Conservation (phyloP, 92 coral and sea anemone genomes). For the Blastomussa wellsi region DNA sequence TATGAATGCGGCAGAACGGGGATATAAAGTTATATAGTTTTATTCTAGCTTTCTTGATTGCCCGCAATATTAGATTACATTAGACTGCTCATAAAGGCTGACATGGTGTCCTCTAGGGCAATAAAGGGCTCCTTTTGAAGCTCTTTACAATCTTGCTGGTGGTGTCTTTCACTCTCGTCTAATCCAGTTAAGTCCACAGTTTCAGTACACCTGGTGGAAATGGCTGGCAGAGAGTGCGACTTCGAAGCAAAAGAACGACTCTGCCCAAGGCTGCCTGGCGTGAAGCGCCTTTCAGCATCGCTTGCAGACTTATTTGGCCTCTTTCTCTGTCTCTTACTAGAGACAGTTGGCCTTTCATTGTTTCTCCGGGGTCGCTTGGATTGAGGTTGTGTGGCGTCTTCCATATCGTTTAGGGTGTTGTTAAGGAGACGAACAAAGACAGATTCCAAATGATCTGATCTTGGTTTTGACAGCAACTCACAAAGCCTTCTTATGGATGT, state of each 20-base stretch:
- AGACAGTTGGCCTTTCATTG: background rate
- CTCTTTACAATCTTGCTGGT: background rate
- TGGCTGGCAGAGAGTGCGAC: constrained; percentile 5
- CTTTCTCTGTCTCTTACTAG: constrained; percentile 1
- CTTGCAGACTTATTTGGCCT: background rate
- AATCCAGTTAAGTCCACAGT: constrained; percentile 9
- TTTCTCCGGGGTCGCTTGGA: constrained; percentile 3
- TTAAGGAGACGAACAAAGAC: constrained; percentile 37
- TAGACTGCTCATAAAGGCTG: background rate
- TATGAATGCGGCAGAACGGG: background rate
- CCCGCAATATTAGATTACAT: background rate
- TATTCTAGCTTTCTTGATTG: background rate
- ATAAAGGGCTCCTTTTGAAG: background rate
- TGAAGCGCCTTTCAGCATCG: background rate
- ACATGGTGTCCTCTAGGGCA: constrained; percentile 29
- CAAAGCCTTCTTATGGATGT: constrained; percentile 37
- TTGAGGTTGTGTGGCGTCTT: constrained; percentile 24
- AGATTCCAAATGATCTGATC: constrained; percentile 37
- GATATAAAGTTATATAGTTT: background rate
- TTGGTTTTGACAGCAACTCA: constrained; percentile 33
- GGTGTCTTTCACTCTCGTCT: background rate
- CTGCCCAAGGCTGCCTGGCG: too few relatives aligned
- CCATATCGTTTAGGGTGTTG: constrained; percentile 32
- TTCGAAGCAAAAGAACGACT: background rate
- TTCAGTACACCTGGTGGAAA: background rate